Evolutionary conservation across 2,113 vertebrate genomes (phyloP), one percentile per base, ranked within the genome.

Genomic region (Empidonax traillii): DNA sequence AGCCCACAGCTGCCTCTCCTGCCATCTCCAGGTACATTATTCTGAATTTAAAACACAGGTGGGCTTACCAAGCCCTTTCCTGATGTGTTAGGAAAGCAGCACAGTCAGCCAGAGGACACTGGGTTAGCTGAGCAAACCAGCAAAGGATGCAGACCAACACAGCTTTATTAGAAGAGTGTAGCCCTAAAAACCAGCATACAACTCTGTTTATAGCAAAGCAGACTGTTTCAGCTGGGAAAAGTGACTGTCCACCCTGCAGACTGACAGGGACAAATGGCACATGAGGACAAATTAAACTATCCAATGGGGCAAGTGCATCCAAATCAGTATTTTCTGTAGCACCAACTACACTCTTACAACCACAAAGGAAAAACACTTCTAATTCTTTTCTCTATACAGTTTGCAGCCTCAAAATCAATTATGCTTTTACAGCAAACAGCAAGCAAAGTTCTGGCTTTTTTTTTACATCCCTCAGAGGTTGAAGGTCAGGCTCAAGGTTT

Each of bases 401-500:
- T 47, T 72, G 22, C 27, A 90, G 61, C n/a, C 61, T 76, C 69
- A 85, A 91, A 93, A 86, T 84, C 67, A 89, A 63, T 65, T 79
- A 30, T 13, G 18, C 21, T 95, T 83, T 67, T 68, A 75, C 44
- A 77, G 65, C 53, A 85, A 90, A 76, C 3, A 71, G 44, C 43
- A 90, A 92, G 35, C 2, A 44, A 87, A 79, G 52, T 43, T 89
- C 65, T 23, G 43, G 53, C 35, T 25, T 76, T 44, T 89, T 89
- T 68, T 77, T 95, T 35, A 71, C 81, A 67, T 88, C 76, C 73
- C 63, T 77, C 49, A 52, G 47, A 43, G 59, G 74, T 43, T 88
- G 89, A 94, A 94, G 87, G 74, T 89, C 56, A 77, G 51, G 85
- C 75, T 75, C 52, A 87, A 93, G 76, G 43, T 51, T 85, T 84